These are phyloP conservation scores for Scaptomyza montana DNA, from an alignment of 1,140 invertebrate genomes.

Conservation along the genomic window DNA sequence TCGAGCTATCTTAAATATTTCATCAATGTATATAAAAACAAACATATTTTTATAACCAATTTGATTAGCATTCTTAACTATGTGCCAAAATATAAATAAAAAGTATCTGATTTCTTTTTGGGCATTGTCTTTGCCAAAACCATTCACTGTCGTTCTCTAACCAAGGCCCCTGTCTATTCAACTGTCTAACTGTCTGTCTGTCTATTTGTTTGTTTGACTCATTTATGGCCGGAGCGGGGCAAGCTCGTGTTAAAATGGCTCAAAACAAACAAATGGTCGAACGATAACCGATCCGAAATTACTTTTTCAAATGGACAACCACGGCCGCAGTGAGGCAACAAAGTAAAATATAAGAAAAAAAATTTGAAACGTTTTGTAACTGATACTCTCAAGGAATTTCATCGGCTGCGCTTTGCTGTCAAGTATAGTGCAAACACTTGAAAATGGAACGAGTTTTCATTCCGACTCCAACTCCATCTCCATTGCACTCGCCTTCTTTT, in stretches of 20 bases:
- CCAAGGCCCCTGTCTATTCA: background rate
- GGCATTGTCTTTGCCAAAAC: conserved; percentile 31
- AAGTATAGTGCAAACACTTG: conserved; percentile 50
- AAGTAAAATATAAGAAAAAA: conserved; percentile 23
- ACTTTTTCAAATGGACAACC: conserved; percentile 49
- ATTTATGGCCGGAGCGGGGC: conserved; percentile 50
- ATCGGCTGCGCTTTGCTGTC: conserved; percentile 52
- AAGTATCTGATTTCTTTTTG: conserved; percentile 64
- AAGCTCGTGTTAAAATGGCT: conserved; percentile 71
- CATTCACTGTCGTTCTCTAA: conserved; percentile 4
- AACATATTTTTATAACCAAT: conserved; percentile 61
- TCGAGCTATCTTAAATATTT: conserved; percentile 59
- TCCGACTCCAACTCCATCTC: background rate
- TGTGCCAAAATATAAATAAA: conserved; percentile 38
- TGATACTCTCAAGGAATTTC: conserved; percentile 64
- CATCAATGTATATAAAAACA: conserved; percentile 57
- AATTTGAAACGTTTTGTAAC: conserved; percentile 76
- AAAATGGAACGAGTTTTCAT: conserved; percentile 45
- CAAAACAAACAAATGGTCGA: conserved; percentile 69
- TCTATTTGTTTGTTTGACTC: conserved; percentile 23
- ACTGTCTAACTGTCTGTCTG: background rate
- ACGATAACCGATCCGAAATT: conserved; percentile 66
- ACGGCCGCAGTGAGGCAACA: conserved; percentile 62
- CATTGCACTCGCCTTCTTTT: conserved; percentile 10
- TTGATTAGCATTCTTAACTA: conserved; percentile 55